A percentile compares a stretch with the other conserved stretches of the same genome.
phyloP scores from a whole-genome alignment of 2,888 invertebrate species.

The Spisula solida region DNA sequence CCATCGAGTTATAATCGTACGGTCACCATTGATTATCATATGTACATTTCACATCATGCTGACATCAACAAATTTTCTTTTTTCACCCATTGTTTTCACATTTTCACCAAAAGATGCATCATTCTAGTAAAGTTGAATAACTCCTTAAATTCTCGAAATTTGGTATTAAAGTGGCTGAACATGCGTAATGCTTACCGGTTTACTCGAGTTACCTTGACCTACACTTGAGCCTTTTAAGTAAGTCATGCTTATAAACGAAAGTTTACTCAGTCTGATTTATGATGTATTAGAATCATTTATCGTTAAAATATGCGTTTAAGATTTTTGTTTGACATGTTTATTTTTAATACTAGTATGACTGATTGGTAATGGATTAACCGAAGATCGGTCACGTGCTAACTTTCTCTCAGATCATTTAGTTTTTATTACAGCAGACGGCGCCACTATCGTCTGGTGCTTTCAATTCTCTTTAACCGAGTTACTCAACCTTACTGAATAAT shows the following conservation, averaged over 20 bases:
- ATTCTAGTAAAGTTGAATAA: slow-evolving; percentile 2
- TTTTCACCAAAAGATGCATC: neutral
- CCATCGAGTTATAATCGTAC: neutral
- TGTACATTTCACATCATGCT: neutral
- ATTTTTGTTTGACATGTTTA: neutral
- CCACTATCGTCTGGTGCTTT: neutral
- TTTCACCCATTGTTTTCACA: too few species aligned
- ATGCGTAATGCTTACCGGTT: neutral
- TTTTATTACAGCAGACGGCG: neutral
- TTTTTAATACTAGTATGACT: neutral
- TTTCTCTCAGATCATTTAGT: neutral
- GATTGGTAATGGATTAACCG: neutral
- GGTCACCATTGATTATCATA: neutral
- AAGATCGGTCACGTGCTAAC: neutral
- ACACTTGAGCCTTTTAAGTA: neutral
- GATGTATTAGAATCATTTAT: neutral
- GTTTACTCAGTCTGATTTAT: neutral
- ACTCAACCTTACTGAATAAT: neutral
- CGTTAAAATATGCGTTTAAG: neutral
- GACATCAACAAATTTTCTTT: too few species aligned
- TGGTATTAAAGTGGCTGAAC: neutral
- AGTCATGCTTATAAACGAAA: neutral
- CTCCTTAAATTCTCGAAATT: neutral
- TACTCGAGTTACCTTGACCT: neutral
- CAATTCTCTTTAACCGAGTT: slow-evolving; percentile 1